Conservation (phyloP, 2,113 vertebrate species). For the Heterocephalus glaber region DNA sequence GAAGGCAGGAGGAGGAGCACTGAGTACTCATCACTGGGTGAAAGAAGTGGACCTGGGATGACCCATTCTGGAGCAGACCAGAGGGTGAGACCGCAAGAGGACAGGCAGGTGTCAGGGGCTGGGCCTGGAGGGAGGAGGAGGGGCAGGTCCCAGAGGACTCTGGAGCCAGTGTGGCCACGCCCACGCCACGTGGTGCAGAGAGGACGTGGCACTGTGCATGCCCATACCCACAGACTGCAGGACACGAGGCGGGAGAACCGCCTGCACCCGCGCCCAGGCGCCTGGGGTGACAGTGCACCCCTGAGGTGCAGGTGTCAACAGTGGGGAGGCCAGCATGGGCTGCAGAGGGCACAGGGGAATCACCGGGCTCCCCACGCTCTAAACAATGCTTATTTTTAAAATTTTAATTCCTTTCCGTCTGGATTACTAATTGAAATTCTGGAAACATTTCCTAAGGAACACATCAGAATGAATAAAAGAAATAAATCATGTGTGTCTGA, state of each 20-base stretch:
- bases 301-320: neutral
- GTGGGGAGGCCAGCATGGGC: neutral
- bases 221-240: too few species aligned
- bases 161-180: too few species aligned
- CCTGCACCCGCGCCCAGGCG: too few species aligned
- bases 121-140: neutral
- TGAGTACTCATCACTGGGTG: neutral
- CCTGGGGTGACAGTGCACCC: too few species aligned
- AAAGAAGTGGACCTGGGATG: neutral
- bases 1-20: neutral
- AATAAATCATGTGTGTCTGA: neutral
- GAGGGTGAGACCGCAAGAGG: fast-evolving
- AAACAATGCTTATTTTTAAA: neutral
- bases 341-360: neutral
- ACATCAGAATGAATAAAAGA: neutral
- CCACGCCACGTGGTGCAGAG: neutral
- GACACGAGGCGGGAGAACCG: too few species aligned
- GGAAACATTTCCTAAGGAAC: neutral
- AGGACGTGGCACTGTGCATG: too few species aligned
- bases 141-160: too few species aligned
- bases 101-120: neutral
- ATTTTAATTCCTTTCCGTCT: neutral
- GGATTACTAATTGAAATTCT: neutral
- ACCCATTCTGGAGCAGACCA: neutral
- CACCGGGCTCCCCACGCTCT: neutral